phyloP scores from a whole-genome alignment of 1,140 invertebrate species.

The Camponotus floridanus region DNA sequence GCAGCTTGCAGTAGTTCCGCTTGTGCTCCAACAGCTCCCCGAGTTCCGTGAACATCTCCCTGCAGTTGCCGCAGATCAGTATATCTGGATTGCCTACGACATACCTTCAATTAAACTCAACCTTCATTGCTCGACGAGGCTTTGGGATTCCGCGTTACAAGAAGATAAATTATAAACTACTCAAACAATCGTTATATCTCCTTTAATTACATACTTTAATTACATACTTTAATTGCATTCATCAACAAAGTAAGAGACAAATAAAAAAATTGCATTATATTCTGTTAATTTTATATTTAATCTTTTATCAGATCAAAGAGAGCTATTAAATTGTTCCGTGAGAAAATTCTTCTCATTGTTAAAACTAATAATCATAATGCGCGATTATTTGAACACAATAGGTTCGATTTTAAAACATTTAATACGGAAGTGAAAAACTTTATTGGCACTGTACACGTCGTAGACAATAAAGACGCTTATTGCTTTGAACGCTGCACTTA shows the following conservation, averaged over 20 bases:
- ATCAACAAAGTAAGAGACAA: too few species aligned
- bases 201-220: too few species aligned
- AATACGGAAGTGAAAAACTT: too few species aligned
- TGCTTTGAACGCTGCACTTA: constrained; percentile 84
- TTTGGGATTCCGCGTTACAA: constrained; percentile 32
- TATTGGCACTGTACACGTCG: background rate
- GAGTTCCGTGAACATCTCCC: constrained; percentile 93
- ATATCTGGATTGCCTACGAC: constrained; percentile 93
- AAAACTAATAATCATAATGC: too few species aligned
- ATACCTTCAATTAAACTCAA: constrained; percentile 59
- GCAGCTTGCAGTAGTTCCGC: constrained; percentile 93
- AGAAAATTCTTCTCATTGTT: too few species aligned
- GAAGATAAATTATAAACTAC: constrained; percentile 29
- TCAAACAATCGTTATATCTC: constrained; percentile 2
- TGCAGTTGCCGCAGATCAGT: constrained; percentile 95
- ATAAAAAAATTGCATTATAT: too few species aligned
- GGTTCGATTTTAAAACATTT: too few species aligned
- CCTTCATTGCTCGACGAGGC: constrained; percentile 36
- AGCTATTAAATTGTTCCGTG: too few species aligned
- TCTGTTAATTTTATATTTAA: too few species aligned
- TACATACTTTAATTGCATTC: too few species aligned
- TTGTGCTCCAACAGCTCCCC: constrained; percentile 95
- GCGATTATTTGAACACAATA: too few species aligned
- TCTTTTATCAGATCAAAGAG: too few species aligned
- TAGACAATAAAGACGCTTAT: background rate